Evolutionary conservation across 2,113 vertebrate genomes (phyloP).

Genomic region (Empidonax alnorum): DNA sequence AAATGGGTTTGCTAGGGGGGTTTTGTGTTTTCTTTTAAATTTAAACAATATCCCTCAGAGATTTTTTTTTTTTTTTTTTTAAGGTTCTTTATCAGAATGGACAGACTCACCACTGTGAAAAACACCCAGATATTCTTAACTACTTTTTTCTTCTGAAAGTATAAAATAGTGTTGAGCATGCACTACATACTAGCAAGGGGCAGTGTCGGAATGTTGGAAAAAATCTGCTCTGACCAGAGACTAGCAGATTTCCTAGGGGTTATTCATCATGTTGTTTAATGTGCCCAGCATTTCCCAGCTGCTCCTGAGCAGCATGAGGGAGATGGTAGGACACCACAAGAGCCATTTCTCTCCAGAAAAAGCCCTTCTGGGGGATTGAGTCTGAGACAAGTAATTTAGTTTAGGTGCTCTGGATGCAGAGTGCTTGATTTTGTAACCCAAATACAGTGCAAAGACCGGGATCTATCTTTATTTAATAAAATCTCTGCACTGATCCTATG

Average conservation of each 20-base stretch:
- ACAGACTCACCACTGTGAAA: background rate
- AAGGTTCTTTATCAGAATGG: background rate
- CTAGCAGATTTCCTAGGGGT: background rate
- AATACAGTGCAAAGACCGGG: background rate
- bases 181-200: background rate
- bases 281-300: background rate
- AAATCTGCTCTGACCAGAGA: background rate
- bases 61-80: background rate
- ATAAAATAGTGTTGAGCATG: fast-evolving
- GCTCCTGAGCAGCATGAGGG: background rate
- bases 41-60: background rate
- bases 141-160: background rate
- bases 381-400: background rate
- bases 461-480: background rate
- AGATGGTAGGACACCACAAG: background rate
- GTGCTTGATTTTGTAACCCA: background rate
- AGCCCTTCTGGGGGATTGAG: background rate
- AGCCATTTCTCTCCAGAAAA: background rate
- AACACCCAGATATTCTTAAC: background rate
- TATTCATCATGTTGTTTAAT: background rate
- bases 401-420: background rate
- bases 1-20: fast-evolving
- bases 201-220: background rate
- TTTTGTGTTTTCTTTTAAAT: background rate
- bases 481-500: background rate